phyloP scores from a whole-genome alignment of 2,888 invertebrate genomes.

The Megalurothrips usitatus region DNA sequence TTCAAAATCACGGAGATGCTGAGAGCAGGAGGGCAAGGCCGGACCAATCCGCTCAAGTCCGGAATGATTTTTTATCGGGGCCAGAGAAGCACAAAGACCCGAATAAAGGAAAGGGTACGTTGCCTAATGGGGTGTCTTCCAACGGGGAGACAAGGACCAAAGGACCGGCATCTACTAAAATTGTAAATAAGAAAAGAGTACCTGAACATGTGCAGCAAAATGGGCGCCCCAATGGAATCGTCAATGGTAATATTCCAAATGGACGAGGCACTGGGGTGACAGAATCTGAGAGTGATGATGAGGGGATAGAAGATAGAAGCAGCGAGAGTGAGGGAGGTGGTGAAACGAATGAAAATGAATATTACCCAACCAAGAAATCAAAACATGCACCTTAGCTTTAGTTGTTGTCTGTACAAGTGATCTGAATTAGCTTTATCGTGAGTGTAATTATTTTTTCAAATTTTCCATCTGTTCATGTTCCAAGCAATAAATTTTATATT shows the following conservation, averaged over 20 bases:
- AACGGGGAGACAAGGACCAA: background rate
- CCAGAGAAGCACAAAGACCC: background rate
- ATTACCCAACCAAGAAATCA: no score
- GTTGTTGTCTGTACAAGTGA: no score
- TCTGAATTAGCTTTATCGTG: no score
- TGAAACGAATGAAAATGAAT: no score
- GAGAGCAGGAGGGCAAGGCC: background rate
- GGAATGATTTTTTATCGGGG: background rate
- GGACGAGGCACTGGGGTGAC: background rate
- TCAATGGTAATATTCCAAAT: background rate
- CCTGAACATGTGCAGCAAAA: background rate
- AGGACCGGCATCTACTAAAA: background rate
- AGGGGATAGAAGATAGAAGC: background rate
- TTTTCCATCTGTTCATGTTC: background rate
- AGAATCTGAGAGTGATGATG: background rate
- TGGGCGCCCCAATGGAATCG: background rate
- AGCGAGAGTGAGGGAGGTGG: background rate
- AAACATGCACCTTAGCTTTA: no score
- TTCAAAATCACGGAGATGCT: conserved; percentile 38
- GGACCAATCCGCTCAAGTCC: background rate
- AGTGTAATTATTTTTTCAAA: no score
- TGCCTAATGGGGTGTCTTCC: background rate
- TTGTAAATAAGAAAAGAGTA: background rate
- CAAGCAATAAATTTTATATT: background rate
- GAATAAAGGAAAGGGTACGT: background rate